Percentiles rank a stretch among this genome's conserved stretches.
Evolutionary conservation across 2,888 invertebrate species (phyloP).

Genomic region (Pheosia tremula): DNA sequence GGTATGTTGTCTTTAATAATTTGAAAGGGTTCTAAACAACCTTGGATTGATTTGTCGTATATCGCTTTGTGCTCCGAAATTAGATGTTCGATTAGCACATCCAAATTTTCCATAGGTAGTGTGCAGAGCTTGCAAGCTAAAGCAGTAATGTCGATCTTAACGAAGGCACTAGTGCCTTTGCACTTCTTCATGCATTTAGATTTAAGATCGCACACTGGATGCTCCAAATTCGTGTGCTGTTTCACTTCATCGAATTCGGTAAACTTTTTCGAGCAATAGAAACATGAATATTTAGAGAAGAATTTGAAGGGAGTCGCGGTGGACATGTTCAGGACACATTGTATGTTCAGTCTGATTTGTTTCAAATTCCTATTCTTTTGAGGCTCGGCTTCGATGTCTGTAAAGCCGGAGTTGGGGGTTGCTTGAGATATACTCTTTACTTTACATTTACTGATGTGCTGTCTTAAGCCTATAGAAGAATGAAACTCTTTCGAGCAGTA

Average conservation of each 20-base stretch:
- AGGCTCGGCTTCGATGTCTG: slow-evolving; percentile 41
- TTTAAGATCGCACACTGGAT: slow-evolving; percentile 67
- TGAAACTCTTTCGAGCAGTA: slow-evolving; percentile 64
- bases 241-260: slow-evolving; percentile 68
- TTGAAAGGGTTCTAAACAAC: slow-evolving; percentile 67
- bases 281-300: slow-evolving; percentile 69
- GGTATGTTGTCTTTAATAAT: slow-evolving; percentile 71
- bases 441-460: slow-evolving; percentile 65
- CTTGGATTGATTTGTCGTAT: slow-evolving; percentile 63
- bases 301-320: slow-evolving; percentile 74
- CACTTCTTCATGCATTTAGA: slow-evolving; percentile 68
- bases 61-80: slow-evolving; percentile 62
- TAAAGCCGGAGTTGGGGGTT: slow-evolving; percentile 25
- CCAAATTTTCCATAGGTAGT: slow-evolving; percentile 52
- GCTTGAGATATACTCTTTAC: slow-evolving; percentile 46
- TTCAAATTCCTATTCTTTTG: slow-evolving; percentile 58
- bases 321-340: slow-evolving; percentile 72
- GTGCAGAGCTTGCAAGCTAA: slow-evolving; percentile 66
- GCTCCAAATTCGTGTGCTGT: slow-evolving; percentile 60
- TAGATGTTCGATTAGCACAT: slow-evolving; percentile 66
- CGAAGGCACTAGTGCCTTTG: slow-evolving; percentile 68
- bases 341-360: slow-evolving; percentile 70
- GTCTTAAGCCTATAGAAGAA: slow-evolving; percentile 58
- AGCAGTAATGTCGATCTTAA: slow-evolving; percentile 66
- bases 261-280: slow-evolving; percentile 70